Percentiles rank a stretch among this genome's conserved stretches.
phyloP scores from a whole-genome alignment of 2,797 vertebrate species.

The Psittacula derbiana region DNA sequence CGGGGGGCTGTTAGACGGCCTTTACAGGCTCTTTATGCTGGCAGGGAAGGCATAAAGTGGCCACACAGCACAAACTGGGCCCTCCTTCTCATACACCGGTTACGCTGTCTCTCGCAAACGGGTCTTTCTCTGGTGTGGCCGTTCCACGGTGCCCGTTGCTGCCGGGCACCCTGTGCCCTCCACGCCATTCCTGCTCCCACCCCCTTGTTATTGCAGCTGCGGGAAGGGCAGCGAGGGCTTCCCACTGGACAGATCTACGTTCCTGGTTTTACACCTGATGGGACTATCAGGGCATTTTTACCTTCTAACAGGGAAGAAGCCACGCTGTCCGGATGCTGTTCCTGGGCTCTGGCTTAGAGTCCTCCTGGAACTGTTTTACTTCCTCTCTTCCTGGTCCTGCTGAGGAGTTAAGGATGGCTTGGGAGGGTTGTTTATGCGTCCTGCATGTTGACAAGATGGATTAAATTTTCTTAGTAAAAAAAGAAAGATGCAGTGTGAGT shows the following conservation, averaged over 20 bases:
- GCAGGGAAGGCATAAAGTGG: background rate
- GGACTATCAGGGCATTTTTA: background rate
- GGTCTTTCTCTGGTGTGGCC: background rate
- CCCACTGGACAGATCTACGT: rapidly evolving
- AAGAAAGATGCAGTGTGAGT: background rate
- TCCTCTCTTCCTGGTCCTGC: background rate
- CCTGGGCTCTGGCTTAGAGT: background rate
- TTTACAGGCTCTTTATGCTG: background rate
- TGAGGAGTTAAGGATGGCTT: background rate
- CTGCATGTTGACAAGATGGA: background rate
- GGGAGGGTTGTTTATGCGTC: background rate
- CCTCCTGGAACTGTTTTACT: background rate
- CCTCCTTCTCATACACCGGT: background rate
- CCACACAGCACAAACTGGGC: background rate
- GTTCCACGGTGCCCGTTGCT: background rate
- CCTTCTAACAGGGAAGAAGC: background rate
- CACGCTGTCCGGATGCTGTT: background rate
- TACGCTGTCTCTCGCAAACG: background rate
- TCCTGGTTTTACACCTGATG: background rate
- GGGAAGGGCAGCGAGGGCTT: background rate
- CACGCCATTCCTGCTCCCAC: background rate
- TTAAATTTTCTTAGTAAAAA: background rate
- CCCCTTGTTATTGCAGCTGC: background rate
- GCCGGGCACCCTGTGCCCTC: background rate
- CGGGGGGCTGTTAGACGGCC: background rate